Evolutionary conservation across 2,797 vertebrate genomes (phyloP), one percentile per base, ranked within the genome.

Genomic region (Echeneis naucrates): DNA sequence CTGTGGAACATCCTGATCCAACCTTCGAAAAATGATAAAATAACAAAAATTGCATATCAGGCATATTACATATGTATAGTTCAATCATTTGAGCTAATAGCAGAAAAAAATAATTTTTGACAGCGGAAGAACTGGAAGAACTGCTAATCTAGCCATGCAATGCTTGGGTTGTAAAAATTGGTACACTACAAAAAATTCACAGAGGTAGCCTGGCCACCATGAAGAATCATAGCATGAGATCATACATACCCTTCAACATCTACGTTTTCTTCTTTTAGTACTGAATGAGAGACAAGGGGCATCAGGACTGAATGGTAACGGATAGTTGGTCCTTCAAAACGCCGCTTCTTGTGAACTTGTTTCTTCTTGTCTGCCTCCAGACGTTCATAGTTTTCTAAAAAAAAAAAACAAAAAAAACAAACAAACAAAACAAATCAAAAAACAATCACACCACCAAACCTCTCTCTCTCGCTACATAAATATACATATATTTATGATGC

Each of bases 301-400:
- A 97, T 98, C 14, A 97, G 94, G 60, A 98, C 90, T 0, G 97
- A 99, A 63, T 97, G 97, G 83, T 96, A 98, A 1, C 97, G 96
- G 78, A 99, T 94, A 3, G 94, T 95, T 0, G 98, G 97, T 4
- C 98, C 98, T 11, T 96, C 94, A 3, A 97, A 97, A 10, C 95
- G 94, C 0, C 95, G 88, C 78, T 97, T 98, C 93, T 99, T 98
- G 68, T 97, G 96, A 2, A 98, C 97, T 60, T 98, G 97, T 86
- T 98, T 97, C 94, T 98, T 99, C 88, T 98, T 98, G 84, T 99
- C 97, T 0, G 98, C 98, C 72, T 98, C 98, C 8, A 99, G 89
- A 0, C 98, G 95, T 80, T 99, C 98, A 2, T 99, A 99, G 35
- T 97, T 99, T 88, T 99, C 98, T 99, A 26, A 4, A 33, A 3